phyloP scores from a whole-genome alignment of 2,797 vertebrate species.

The Sylvilagus floridanus region DNA sequence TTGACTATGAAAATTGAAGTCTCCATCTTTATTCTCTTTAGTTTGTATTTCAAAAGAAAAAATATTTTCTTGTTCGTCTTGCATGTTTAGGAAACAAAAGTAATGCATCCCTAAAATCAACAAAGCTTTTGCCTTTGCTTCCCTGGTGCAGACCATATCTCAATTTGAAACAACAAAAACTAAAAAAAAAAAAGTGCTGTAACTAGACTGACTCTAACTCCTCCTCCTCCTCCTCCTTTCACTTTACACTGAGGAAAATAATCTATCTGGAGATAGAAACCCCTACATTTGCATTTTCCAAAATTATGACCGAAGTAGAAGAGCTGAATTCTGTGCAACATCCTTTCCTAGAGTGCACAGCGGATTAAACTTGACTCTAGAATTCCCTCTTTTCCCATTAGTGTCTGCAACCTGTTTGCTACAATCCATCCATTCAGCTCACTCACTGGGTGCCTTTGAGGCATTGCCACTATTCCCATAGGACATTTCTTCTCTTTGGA shows the following conservation, averaged over 20 bases:
- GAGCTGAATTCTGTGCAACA: background rate
- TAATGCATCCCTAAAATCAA: background rate
- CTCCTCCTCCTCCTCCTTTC: background rate
- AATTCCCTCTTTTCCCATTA: background rate
- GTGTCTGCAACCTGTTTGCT: no score
- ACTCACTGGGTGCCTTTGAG: background rate
- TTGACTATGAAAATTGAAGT: background rate
- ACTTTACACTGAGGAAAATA: background rate
- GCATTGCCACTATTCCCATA: background rate
- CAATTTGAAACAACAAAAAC: background rate
- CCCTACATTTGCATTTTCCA: background rate
- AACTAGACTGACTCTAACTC: background rate
- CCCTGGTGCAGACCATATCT: background rate
- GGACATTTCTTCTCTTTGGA: background rate
- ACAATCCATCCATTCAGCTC: background rate
- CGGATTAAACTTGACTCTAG: background rate
- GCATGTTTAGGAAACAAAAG: slow-evolving; percentile 20
- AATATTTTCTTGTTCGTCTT: background rate
- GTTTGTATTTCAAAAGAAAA: background rate
- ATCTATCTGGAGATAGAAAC: background rate
- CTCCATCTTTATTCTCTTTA: background rate
- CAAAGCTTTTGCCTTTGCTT: background rate
- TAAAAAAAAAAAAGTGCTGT: background rate
- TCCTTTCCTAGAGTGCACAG: background rate
- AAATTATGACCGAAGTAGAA: background rate